Percentiles rank a stretch among this genome's conserved stretches.
phyloP scores from a whole-genome alignment of 2,888 invertebrate species.

The Nysson spinosus region DNA sequence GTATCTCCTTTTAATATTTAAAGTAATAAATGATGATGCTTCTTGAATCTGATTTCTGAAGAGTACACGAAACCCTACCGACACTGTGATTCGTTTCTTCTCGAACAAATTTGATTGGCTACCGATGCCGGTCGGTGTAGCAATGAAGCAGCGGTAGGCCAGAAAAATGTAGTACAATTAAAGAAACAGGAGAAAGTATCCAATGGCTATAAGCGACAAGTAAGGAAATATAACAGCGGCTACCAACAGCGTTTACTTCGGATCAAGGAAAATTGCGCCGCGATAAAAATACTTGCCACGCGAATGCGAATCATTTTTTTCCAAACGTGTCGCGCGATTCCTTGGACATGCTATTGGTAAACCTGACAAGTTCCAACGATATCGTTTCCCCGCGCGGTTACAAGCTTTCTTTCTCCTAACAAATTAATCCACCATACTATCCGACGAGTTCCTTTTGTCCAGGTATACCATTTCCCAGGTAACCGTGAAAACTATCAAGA shows the following conservation, averaged over 20 bases:
- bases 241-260: slow-evolving; percentile 45
- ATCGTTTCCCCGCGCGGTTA: slow-evolving; percentile 25
- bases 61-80: slow-evolving; percentile 27
- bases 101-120: slow-evolving; percentile 47
- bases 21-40: too few species aligned
- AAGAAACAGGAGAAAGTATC: slow-evolving; percentile 57
- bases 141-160: slow-evolving; percentile 42
- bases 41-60: slow-evolving; percentile 41
- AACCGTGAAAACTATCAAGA: neutral
- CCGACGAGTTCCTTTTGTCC: too few species aligned
- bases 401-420: too few species aligned
- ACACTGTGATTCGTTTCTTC: slow-evolving; percentile 38
- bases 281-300: slow-evolving; percentile 48
- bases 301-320: slow-evolving; percentile 22
- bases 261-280: slow-evolving; percentile 20
- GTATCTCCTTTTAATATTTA: too few species aligned
- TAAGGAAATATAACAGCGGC: slow-evolving; percentile 48
- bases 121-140: slow-evolving; percentile 40
- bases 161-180: slow-evolving; percentile 46
- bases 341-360: slow-evolving; percentile 7
- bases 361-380: slow-evolving; percentile 15
- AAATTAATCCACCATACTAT: too few species aligned
- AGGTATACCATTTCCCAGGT: neutral
- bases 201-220: slow-evolving; percentile 36
- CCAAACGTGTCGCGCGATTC: slow-evolving; percentile 1